Conservation (phyloP, 92 coral and sea anemone genomes). For the Palythoa heliodiscus region DNA sequence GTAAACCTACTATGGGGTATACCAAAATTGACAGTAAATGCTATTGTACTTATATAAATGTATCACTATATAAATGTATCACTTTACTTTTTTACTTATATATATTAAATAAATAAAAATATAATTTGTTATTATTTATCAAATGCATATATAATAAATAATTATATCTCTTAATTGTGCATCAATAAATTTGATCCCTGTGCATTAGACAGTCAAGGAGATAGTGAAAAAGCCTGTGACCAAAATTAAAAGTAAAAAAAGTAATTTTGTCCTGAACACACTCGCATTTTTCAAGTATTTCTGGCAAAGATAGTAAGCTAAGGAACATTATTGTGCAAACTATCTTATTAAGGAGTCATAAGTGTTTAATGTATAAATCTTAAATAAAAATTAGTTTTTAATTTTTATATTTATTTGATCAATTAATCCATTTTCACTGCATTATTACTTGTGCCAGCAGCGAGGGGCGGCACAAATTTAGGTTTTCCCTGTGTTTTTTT, state of each 20-base stretch:
- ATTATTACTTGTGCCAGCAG: no score
- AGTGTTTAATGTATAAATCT: constrained; percentile 10
- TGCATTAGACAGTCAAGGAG: not conserved
- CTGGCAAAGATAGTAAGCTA: constrained; percentile 29
- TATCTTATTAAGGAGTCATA: constrained; percentile 25
- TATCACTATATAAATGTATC: no score
- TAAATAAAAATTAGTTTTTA: constrained; percentile 4
- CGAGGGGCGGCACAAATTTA: no score
- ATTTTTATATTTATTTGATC: not conserved
- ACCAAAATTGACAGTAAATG: constrained; percentile 1
- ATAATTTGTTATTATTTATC: not conserved
- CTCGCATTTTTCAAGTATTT: constrained; percentile 16
- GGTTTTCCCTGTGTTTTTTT: no score
- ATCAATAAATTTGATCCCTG: not conserved
- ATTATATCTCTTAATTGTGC: not conserved
- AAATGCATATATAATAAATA: not conserved
- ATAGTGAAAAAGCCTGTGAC: not conserved
- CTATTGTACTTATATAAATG: no score
- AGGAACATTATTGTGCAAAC: constrained; percentile 22
- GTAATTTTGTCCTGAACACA: constrained; percentile 25
- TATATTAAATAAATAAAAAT: constrained; percentile 8
- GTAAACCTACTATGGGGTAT: constrained; percentile 2
- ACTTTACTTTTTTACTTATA: no score
- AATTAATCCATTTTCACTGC: no score
- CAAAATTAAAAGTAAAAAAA: not conserved